Evolutionary conservation across 53 echinoderm and acorn worm species (phyloP).

Genomic region (Echinarachnius parma): DNA sequence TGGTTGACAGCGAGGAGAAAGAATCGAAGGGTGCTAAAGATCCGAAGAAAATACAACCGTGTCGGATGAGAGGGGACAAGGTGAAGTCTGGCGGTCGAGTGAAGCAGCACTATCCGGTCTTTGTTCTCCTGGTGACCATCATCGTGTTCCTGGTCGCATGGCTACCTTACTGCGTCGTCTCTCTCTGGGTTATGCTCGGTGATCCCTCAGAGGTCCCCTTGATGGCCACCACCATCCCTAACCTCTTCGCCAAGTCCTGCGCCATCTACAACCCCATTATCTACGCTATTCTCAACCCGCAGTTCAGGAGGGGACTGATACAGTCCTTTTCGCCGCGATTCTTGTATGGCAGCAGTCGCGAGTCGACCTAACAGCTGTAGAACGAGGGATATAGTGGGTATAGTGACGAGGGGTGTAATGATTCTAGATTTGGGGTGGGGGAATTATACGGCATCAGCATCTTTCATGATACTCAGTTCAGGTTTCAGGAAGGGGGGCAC

Average conservation of each 20-base stretch:
- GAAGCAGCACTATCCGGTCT: slow-evolving; percentile 14
- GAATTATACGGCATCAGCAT: no score
- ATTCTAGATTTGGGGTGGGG: no score
- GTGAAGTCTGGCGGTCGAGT: neutral
- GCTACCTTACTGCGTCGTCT: slow-evolving; percentile 64
- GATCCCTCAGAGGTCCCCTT: slow-evolving; percentile 20
- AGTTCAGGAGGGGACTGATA: slow-evolving; percentile 35
- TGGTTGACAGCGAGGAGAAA: neutral
- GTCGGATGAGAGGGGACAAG: neutral
- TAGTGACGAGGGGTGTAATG: no score
- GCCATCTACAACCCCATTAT: slow-evolving; percentile 59
- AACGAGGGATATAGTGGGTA: no score
- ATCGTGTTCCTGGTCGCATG: slow-evolving; percentile 56
- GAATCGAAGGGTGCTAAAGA: neutral
- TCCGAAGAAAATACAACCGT: neutral
- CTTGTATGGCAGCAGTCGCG: no score
- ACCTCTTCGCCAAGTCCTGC: slow-evolving; percentile 58
- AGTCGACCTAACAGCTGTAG: no score
- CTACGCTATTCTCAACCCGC: slow-evolving; percentile 47
- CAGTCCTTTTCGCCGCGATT: neutral
- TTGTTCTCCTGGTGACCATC: slow-evolving; percentile 44
- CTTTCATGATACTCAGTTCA: no score
- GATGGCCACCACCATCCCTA: slow-evolving; percentile 33
- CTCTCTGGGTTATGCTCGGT: slow-evolving; percentile 49
- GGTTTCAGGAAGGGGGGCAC: no score